phyloP scores from a whole-genome alignment of 2,888 invertebrate genomes.

The Junonia oenone region DNA sequence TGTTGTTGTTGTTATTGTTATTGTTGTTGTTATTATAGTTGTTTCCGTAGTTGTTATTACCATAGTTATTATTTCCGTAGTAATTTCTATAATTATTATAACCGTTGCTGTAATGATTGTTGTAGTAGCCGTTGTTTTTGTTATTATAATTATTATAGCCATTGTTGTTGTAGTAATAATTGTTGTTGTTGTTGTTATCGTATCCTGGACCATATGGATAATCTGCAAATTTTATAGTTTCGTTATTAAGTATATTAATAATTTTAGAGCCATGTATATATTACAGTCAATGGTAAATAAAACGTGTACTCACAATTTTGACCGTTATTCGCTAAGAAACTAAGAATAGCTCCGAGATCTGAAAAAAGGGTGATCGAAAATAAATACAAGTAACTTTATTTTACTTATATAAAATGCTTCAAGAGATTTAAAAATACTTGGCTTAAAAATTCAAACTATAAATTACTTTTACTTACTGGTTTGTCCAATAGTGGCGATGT shows the following conservation, averaged over 20 bases:
- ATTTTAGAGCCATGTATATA: not conserved
- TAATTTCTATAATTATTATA: not conserved
- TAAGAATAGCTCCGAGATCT: not conserved
- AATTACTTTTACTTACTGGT: slow-evolving; percentile 1
- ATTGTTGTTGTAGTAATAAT: not conserved
- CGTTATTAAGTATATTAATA: not conserved
- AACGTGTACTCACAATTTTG: not conserved
- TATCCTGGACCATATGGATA: not conserved
- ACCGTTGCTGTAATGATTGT: not conserved
- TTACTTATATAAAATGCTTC: too few relatives aligned
- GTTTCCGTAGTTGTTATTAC: not conserved
- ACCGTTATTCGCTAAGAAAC: not conserved
- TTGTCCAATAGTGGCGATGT: slow-evolving; percentile 2
- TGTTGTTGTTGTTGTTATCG: not conserved
- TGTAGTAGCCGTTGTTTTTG: not conserved
- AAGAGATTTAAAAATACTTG: too few relatives aligned
- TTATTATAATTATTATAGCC: not conserved
- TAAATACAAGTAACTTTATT: not conserved
- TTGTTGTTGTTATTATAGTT: not conserved
- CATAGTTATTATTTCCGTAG: not conserved
- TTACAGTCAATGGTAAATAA: not conserved
- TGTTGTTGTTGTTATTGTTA: not conserved
- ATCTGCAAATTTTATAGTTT: not conserved
- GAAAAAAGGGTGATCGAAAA: not conserved
- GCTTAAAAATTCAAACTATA: too few relatives aligned